Base-by-base conservation (phyloP, 2,888 invertebrate genomes). In the Empis stercorea region DNA sequence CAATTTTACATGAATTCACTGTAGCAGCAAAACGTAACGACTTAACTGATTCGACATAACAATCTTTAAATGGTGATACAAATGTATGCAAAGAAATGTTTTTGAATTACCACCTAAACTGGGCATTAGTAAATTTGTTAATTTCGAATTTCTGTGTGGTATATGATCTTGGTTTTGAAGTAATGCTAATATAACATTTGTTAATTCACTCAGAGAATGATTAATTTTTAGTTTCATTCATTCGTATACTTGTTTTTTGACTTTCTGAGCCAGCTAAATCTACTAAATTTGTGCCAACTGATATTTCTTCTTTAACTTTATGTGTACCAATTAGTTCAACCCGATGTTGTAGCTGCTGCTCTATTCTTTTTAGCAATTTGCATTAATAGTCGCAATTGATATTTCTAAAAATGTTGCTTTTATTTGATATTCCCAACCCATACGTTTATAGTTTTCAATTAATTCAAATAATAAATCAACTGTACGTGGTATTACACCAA, bases 11-110 rank as follows among this genome's bases (percentile, higher is more conserved):
- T 51, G 79, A 83, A 49, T 91, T 91, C 0, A 92, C 91, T 64
- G 82, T 84, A 11, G 86, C 80, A 20, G 91, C 93, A 68, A 94
- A 94, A 47, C 92, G 73, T 50, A 94, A 71, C 0, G 92, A 89
- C 68, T 86, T 89, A 6, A 93, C 72, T n/a, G 87, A 87, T 70
- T 94, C 94, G 54, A 75, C 75, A 59, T 80, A 84, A 61, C 84
- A 84, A 57, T 88, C 87, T 61, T 87, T 85, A 56, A 84, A 79
- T 38, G 93, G 92, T 13, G 88, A 81, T 55, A 93, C 79, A n/a
- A n/a, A 70, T 93, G 92, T 34, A 93, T 83, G 66, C 94, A 83
- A 91, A 94, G 93, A 34, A 94, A 75, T 0, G 89, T 91, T 70
- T 94, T 94, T 0, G 89, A 88, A 66, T 88, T 92, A 2, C 93